Base-by-base conservation (phyloP, 2,888 invertebrate species). In the Chorisops tibialis region DNA sequence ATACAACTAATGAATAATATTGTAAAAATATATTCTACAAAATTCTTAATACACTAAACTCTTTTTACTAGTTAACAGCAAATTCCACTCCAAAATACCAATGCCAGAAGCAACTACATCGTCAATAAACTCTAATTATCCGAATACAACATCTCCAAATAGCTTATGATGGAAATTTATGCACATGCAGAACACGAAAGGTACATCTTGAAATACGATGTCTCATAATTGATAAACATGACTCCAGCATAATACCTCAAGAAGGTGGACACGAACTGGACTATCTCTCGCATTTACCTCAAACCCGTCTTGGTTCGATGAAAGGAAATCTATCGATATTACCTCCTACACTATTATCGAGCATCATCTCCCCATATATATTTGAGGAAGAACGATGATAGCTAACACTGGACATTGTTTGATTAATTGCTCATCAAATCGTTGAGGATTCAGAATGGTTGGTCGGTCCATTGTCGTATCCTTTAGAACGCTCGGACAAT, bases 131-230 rank as follows among this genome's bases (percentile, higher is more conserved):
- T n/a, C 30, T 16, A 56, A 45, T 56, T 56, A 56, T 18, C 24
- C 30, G 12, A 45, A 24, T 45, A 45, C 30, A 45, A 4, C 14
- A 45, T 14, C 12, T 45, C 14, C 43, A 9, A 56, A 16, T 21
- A 56, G 35, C 30, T 30, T 24, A 14, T 35, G 56, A 56, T 56
- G 24, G 35, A 56, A 56, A 56, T 47, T 59, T 59, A 59, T 59
- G 47, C 48, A 47, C 16, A 48, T 48, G 59, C 59, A 59, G 16
- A 59, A 59, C 59, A 59, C 21, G 48, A 59, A 43, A 7, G 35
- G 14, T 48, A 59, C 48, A 59, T 19, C 45, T 19, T 35, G 37
- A 9, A 47, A n/a, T 47, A 59, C 38, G 59, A 59, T 59, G 48
- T 59, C 30, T 48, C 37, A 22, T 59, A 59, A 59, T 59, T 59